phyloP scores from a whole-genome alignment of 1,140 invertebrate species.

The Diachasmimorpha longicaudata region DNA sequence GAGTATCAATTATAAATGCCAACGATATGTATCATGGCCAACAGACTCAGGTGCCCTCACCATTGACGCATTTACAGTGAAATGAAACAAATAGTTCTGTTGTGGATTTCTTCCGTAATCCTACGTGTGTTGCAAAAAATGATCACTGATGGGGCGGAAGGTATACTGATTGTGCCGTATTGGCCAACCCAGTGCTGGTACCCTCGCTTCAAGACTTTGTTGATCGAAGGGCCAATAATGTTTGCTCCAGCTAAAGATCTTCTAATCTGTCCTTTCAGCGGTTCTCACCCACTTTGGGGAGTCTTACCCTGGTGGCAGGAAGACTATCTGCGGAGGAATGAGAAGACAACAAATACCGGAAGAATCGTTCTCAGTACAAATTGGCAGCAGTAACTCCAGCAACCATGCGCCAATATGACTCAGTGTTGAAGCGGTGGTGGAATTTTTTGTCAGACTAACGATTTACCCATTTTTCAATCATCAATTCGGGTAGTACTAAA shows the following conservation, averaged over 20 bases:
- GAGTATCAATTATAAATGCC: not conserved
- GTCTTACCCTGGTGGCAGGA: constrained; percentile 29
- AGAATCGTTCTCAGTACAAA: constrained; percentile 17
- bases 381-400: constrained; percentile 37
- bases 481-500: constrained; percentile 14
- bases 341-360: constrained; percentile 18
- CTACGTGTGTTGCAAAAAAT: constrained; percentile 36
- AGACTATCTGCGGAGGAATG: constrained; percentile 30
- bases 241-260: constrained; percentile 19
- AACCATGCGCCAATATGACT: constrained; percentile 42
- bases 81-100: constrained; percentile 13
- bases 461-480: constrained; percentile 11
- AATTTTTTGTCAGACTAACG: constrained; percentile 24
- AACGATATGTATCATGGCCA: not conserved
- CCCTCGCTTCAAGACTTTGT: constrained; percentile 30
- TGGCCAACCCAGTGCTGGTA: constrained; percentile 38
- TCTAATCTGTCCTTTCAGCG: constrained; percentile 25
- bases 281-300: constrained; percentile 16
- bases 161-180: constrained; percentile 37
- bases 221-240: not conserved
- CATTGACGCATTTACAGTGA: constrained; percentile 1
- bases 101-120: constrained; percentile 41
- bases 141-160: constrained; percentile 34
- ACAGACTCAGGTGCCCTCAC: not conserved
- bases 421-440: constrained; percentile 31